Evolutionary conservation across 2,113 vertebrate genomes (phyloP).

Genomic region (Mustelus asterias): DNA sequence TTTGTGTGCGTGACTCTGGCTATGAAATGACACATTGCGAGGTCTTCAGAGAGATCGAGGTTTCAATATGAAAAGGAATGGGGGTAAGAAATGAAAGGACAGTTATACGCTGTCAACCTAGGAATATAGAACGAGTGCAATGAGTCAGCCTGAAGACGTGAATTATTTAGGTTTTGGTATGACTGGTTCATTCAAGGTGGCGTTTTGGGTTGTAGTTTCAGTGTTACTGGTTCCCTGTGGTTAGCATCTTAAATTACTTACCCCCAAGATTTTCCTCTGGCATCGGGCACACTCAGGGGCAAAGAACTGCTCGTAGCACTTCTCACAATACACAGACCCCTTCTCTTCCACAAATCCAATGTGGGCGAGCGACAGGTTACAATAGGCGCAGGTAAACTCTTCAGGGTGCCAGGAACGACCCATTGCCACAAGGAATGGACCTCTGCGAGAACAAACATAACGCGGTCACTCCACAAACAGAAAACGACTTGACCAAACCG

Average conservation of each 20-base stretch:
- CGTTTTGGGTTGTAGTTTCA: neutral
- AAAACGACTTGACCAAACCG: neutral
- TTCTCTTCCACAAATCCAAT: constrained; percentile 89
- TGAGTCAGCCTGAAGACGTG: neutral
- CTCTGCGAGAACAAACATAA: constrained; percentile 58
- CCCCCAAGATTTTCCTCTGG: constrained; percentile 87
- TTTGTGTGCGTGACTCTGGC: too few species aligned
- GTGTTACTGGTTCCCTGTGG: neutral
- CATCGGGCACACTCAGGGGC: constrained; percentile 82
- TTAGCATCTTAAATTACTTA: constrained; percentile 53
- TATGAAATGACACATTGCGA: neutral
- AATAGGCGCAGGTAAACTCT: constrained; percentile 87
- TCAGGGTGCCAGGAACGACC: constrained; percentile 96
- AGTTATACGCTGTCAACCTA: neutral
- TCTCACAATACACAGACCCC: constrained; percentile 76
- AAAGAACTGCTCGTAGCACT: constrained; percentile 90
- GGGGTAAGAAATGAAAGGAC: neutral
- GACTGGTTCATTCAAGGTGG: neutral
- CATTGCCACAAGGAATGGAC: constrained; percentile 90
- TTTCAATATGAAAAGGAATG: neutral
- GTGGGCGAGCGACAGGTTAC: constrained; percentile 79
- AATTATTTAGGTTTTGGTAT: neutral
- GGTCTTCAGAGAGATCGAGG: neutral
- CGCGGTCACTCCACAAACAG: neutral
- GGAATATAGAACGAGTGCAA: constrained; percentile 26